Evolutionary conservation across 53 echinoderm and acorn worm genomes (phyloP).

Genomic region (Henricia sp.): DNA sequence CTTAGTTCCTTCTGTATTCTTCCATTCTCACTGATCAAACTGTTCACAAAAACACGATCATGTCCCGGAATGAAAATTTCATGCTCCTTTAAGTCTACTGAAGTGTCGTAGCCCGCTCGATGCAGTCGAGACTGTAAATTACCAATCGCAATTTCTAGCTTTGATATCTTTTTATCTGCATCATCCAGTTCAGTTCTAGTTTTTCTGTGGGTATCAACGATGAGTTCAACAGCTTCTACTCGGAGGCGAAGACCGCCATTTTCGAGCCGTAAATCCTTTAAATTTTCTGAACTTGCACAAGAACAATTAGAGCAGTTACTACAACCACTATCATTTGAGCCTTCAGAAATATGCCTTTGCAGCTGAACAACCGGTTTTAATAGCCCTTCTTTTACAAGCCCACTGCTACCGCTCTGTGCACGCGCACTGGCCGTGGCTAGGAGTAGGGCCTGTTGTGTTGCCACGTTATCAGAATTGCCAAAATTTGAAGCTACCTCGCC

Average conservation of each 20-base stretch:
- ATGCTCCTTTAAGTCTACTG: constrained; percentile 41
- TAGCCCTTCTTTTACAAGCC: not conserved
- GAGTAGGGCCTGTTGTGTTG: too few relatives aligned
- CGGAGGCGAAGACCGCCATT: constrained; percentile 1
- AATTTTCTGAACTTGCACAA: not conserved
- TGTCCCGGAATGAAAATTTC: constrained; percentile 61
- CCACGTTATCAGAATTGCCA: too few relatives aligned
- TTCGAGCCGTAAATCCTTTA: constrained; percentile 4
- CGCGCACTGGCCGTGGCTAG: too few relatives aligned
- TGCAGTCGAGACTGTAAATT: constrained; percentile 53
- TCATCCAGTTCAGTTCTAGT: constrained; percentile 9
- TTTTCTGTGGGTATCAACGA: not conserved
- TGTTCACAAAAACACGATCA: constrained; percentile 47
- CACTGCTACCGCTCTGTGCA: too few relatives aligned
- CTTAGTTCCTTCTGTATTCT: constrained; percentile 40
- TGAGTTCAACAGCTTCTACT: not conserved
- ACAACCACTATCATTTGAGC: not conserved
- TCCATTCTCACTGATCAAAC: constrained; percentile 54
- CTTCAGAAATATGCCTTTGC: not conserved
- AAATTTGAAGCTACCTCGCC: too few relatives aligned
- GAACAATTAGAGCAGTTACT: not conserved
- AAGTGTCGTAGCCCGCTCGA: constrained; percentile 23
- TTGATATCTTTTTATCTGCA: constrained; percentile 25
- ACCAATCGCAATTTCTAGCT: constrained; percentile 47
- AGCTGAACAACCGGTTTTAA: too few relatives aligned